Evolutionary conservation across 2,797 vertebrate species (phyloP).

Genomic region (Cheracebus regulus): DNA sequence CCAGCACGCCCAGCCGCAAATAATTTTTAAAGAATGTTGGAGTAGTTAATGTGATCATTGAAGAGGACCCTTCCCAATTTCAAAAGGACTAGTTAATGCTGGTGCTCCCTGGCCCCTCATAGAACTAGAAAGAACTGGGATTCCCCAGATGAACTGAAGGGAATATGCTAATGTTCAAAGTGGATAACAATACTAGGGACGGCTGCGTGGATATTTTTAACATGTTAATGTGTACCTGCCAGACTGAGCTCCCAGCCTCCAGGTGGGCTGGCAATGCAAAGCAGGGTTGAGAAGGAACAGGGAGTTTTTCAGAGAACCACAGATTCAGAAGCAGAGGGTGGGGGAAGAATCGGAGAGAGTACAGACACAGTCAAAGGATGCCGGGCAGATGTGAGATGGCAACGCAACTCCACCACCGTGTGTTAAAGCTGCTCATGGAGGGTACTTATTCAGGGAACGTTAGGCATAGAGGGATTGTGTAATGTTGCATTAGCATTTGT

Average conservation of each 20-base stretch:
- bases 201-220: slow-evolving; percentile 67
- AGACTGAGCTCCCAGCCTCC: slow-evolving; percentile 62
- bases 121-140: slow-evolving; percentile 1
- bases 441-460: neutral
- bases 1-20: neutral
- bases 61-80: neutral
- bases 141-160: slow-evolving; percentile 47
- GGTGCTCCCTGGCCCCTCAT: neutral
- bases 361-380: neutral
- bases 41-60: neutral
- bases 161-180: slow-evolving; percentile 15
- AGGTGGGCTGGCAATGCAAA: slow-evolving; percentile 59
- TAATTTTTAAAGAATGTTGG: neutral
- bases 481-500: neutral
- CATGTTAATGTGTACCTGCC: slow-evolving; percentile 66
- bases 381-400: neutral
- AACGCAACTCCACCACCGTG: neutral
- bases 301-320: slow-evolving; percentile 22
- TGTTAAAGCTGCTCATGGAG: neutral
- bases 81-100: neutral
- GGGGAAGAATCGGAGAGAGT: neutral
- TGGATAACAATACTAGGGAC: neutral
- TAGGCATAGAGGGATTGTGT: neutral
- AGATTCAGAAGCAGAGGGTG: neutral
- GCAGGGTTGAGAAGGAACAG: slow-evolving; percentile 29